phyloP scores from a whole-genome alignment of 2,888 invertebrate species.

The Agrotis exclamationis region DNA sequence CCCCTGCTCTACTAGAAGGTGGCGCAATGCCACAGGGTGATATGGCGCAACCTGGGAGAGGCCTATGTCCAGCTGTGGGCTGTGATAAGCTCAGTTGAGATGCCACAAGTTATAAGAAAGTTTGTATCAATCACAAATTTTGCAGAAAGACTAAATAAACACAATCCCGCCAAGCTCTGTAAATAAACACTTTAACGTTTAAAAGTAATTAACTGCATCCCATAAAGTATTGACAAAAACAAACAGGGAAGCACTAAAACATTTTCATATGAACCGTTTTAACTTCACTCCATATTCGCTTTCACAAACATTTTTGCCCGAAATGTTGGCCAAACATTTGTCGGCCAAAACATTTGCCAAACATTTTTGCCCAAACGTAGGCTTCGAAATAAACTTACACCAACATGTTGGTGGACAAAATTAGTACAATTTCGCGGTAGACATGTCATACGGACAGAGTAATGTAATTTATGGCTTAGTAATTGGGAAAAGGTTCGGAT shows the following conservation, averaged over 20 bases:
- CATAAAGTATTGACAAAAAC: constrained; percentile 20
- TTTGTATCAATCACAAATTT: neutral
- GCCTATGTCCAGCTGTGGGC: too few species aligned
- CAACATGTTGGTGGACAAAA: constrained; percentile 44
- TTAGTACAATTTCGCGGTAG: constrained; percentile 55
- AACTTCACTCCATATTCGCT: constrained; percentile 21
- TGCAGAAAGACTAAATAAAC: neutral
- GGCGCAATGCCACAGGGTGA: too few species aligned
- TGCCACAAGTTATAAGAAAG: too few species aligned
- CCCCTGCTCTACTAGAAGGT: too few species aligned
- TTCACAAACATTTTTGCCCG: constrained; percentile 24
- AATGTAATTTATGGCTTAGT: constrained; percentile 59
- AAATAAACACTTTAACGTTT: constrained; percentile 6
- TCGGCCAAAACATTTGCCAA: neutral
- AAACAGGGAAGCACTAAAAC: constrained; percentile 38
- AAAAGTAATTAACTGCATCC: constrained; percentile 39
- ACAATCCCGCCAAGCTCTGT: neutral
- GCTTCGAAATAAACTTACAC: constrained; percentile 33
- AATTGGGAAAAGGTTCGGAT: constrained; percentile 62
- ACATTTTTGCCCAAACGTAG: constrained; percentile 28
- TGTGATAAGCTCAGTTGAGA: too few species aligned
- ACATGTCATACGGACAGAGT: constrained; percentile 46
- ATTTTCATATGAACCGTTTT: constrained; percentile 43
- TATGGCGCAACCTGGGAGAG: too few species aligned
- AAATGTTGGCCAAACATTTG: constrained; percentile 37